Evolutionary conservation across 1,140 invertebrate genomes (phyloP).

Genomic region (Tetramorium simillimum): DNA sequence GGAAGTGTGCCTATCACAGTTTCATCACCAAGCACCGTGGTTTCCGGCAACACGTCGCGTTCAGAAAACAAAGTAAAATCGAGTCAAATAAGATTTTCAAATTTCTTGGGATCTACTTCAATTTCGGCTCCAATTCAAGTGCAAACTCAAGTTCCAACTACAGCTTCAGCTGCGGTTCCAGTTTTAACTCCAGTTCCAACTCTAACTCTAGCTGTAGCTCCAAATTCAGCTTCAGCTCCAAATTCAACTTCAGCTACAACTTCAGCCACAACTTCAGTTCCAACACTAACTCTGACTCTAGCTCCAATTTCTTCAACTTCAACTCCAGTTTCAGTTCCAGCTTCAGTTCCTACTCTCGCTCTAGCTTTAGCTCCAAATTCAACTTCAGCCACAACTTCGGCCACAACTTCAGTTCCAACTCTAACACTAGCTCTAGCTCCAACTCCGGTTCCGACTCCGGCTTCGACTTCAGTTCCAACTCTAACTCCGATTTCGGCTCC

Average conservation of each 20-base stretch:
- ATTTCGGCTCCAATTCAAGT: not conserved
- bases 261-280: not conserved
- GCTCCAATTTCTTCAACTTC: too few relatives aligned
- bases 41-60: not conserved
- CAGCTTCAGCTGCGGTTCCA: too few relatives aligned
- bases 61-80: not conserved
- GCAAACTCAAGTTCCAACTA: not conserved
- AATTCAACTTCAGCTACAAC: not conserved
- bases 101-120: not conserved
- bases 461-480: not conserved
- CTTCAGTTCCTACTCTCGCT: not conserved
- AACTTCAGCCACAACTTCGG: not conserved
- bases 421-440: not conserved
- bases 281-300: not conserved
- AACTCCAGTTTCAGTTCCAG: not conserved
- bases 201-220: not conserved
- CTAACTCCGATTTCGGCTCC: not conserved
- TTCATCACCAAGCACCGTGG: constrained; percentile 57
- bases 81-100: not conserved
- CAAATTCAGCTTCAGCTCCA: not conserved
- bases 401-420: not conserved
- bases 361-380: too few relatives aligned
- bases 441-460: not conserved
- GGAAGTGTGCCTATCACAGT: constrained; percentile 14
- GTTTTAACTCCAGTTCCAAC: not conserved